A percentile compares a stretch with the other conserved stretches of the same genome.
phyloP scores from a whole-genome alignment of 2,113 vertebrate species.

The Jacana jacana region DNA sequence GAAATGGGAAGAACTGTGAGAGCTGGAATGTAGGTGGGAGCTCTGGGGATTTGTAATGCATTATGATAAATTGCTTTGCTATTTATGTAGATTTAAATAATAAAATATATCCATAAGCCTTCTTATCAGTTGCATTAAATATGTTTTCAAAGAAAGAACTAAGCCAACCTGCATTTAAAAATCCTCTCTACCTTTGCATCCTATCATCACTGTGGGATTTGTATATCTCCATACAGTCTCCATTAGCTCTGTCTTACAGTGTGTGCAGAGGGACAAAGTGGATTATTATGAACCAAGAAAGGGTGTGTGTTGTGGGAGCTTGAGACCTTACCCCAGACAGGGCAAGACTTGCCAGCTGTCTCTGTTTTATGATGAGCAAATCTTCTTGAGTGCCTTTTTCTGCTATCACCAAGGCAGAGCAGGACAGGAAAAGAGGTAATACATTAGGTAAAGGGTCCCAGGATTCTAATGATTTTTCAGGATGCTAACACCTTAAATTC shows the following conservation, averaged over 20 bases:
- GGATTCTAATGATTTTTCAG: neutral
- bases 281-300: neutral
- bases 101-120: conserved; percentile 22
- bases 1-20: neutral
- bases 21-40: neutral
- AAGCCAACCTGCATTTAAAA: neutral
- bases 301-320: neutral
- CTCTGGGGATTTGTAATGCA: conserved; percentile 30
- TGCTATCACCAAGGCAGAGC: neutral
- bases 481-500: neutral
- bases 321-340: neutral
- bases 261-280: neutral
- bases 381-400: neutral
- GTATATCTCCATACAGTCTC: neutral
- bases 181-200: neutral
- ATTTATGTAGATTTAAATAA: conserved; percentile 53
- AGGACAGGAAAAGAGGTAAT: neutral
- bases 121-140: conserved; percentile 20
- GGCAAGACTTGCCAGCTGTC: neutral
- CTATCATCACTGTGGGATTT: neutral
- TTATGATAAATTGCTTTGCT: conserved; percentile 35
- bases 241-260: neutral
- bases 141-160: conserved; percentile 1
- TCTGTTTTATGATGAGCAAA: neutral
- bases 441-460: neutral